Conservation (phyloP, 2,113 vertebrate species). For the Heterotis niloticus region DNA sequence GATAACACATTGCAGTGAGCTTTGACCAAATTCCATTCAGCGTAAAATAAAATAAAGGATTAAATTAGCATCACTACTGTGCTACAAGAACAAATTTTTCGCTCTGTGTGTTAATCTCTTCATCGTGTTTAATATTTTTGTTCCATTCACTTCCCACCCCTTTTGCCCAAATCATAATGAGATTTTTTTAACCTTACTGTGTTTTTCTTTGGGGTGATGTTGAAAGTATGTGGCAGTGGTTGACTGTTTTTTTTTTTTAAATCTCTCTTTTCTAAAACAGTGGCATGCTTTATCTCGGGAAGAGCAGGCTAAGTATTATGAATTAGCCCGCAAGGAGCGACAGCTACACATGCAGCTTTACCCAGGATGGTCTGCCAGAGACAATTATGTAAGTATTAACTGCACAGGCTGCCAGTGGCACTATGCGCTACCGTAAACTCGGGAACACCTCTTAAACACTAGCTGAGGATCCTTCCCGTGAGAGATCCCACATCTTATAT, state of each 20-base stretch:
- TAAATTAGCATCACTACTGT: conserved; percentile 72
- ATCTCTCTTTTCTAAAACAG: conserved; percentile 65
- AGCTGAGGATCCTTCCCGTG: too few species aligned
- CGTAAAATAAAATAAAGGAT: conserved; percentile 58
- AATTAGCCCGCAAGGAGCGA: conserved; percentile 97
- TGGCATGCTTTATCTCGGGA: conserved; percentile 98
- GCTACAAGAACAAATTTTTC: conserved; percentile 66
- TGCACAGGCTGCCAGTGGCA: conserved; percentile 57
- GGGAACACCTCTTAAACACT: neutral
- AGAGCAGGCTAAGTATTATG: conserved; percentile 99
- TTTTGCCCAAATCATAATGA: conserved; percentile 40
- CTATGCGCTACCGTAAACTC: neutral
- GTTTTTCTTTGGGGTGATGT: conserved; percentile 46
- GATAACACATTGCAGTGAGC: too few species aligned
- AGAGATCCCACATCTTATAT: too few species aligned
- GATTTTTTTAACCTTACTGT: conserved; percentile 43
- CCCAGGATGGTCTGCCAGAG: conserved; percentile 97
- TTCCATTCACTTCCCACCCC: neutral
- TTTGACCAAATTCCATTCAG: too few species aligned
- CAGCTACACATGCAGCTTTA: conserved; percentile 99
- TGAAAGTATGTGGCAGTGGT: conserved; percentile 56
- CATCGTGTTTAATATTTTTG: conserved; percentile 53
- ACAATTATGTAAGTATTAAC: conserved; percentile 93
- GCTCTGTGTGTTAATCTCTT: conserved; percentile 60
- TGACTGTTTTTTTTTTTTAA: conserved; percentile 41